Evolutionary conservation across 2,888 invertebrate species (phyloP), one percentile per base, ranked within the genome.

Genomic region (Notodonta dromedarius): DNA sequence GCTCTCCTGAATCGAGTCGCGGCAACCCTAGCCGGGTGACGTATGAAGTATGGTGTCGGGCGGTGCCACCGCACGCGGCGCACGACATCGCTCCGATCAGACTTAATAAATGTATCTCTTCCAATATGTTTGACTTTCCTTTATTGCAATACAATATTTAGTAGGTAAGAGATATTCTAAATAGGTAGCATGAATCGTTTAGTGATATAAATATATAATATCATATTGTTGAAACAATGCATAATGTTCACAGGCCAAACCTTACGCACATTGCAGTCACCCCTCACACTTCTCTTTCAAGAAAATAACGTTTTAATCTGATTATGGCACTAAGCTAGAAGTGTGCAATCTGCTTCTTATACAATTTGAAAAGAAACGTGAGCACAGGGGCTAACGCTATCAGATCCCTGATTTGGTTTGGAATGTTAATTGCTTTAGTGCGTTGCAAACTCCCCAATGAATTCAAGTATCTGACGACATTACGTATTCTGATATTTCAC

Each of bases 401-500:
- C 46, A n/a, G 2, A 5, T 46, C 13, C 2, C 2, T 24, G 24
- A 51, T 32, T 24, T 5, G 0, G 4, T 5, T 46, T 0, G 46
- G 46, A n/a, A 46, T 46, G n/a, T 46, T n/a, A 46, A 51, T 51
- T 24, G 24, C 51, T 51, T 51, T 51, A 46, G 50, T 50, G 16
- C 14, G 50, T 50, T 16, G 16, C 16, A 16, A 32, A 35, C 11
- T 32, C 13, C 52, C 52, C 32, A 35, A 9, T 52, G n/a, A 1
- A 52, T 35, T 35, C 32, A 52, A 52, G 52, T 32, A 32, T 32
- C 32, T 32, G 32, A 52, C 52, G 52, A 52, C 32, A 52, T 32
- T 13, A 32, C 52, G 52, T 67, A 67, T 67, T 63, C 66, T 65
- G 70, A 73, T 75, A 75, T 79, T 77, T 78, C 77, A 77, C 78